phyloP scores from a whole-genome alignment of 2,797 vertebrate species.

The Erpetoichthys calabaricus region DNA sequence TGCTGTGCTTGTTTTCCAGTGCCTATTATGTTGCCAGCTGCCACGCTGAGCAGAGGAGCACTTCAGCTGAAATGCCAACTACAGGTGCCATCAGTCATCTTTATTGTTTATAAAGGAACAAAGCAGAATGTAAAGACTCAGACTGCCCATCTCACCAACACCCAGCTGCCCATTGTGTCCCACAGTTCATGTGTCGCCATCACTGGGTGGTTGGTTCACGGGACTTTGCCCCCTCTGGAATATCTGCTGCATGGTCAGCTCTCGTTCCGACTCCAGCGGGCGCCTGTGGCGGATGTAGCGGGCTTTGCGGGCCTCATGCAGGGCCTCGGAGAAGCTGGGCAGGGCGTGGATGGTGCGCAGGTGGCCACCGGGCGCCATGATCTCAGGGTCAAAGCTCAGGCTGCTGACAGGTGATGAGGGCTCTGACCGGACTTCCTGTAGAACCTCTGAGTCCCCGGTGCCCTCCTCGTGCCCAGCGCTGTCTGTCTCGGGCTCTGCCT shows the following conservation, averaged over 20 bases:
- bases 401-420: slow-evolving; percentile 14
- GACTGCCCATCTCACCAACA: no score
- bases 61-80: no score
- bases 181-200: no score
- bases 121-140: no score
- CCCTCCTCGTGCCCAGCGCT: background rate
- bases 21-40: no score
- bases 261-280: slow-evolving; percentile 29
- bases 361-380: slow-evolving; percentile 14
- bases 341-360: slow-evolving; percentile 24
- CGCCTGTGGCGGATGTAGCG: slow-evolving; percentile 43
- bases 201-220: no score
- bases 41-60: no score
- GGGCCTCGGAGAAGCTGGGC: slow-evolving; percentile 32
- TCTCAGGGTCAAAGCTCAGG: slow-evolving; percentile 1
- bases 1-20: no score
- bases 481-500: slow-evolving; percentile 1
- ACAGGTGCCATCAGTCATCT: no score
- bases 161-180: no score
- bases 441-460: background rate
- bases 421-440: background rate
- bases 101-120: no score
- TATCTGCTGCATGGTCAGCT: slow-evolving; percentile 28
- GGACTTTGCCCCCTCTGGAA: slow-evolving; percentile 15
- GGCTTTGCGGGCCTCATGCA: slow-evolving; percentile 37